Percentiles rank a stretch among this genome's conserved stretches.
Evolutionary conservation across 1,140 invertebrate genomes (phyloP).

Genomic region (Zaprionus africanus): DNA sequence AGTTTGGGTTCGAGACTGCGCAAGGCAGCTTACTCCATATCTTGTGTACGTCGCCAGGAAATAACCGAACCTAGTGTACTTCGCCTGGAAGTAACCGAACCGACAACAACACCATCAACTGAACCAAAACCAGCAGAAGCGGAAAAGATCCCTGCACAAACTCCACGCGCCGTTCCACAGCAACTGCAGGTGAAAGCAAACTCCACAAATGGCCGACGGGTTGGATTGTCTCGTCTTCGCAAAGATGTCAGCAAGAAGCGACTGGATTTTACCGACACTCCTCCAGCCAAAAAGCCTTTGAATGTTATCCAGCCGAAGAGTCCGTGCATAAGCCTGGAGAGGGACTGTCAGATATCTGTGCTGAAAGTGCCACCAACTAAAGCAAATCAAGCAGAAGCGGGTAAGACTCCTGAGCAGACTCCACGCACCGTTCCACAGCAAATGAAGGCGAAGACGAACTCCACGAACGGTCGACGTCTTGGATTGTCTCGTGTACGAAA

Average conservation of each 20-base stretch:
- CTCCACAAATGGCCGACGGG: constrained; percentile 50
- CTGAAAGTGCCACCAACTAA: constrained; percentile 19
- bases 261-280: constrained; percentile 42
- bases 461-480: constrained; percentile 51
- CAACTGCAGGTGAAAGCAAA: constrained; percentile 21
- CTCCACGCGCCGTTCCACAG: constrained; percentile 33
- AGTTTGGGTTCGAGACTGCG: constrained; percentile 25
- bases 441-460: constrained; percentile 10
- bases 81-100: not conserved
- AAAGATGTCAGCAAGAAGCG: constrained; percentile 60
- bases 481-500: constrained; percentile 56
- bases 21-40: constrained; percentile 26
- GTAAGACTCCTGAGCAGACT: constrained; percentile 19
- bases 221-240: constrained; percentile 55
- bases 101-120: not conserved
- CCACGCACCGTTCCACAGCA: constrained; percentile 32
- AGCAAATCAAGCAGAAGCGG: too few relatives aligned
- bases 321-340: not conserved
- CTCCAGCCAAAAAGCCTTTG: not conserved
- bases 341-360: constrained; percentile 44
- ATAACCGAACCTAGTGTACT: not conserved
- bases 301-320: not conserved
- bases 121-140: not conserved
- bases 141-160: constrained; percentile 8
- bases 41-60: constrained; percentile 26